A percentile compares a stretch with the other conserved stretches of the same genome.
Evolutionary conservation across 2,113 vertebrate species (phyloP).

Genomic region (Channa maculata): DNA sequence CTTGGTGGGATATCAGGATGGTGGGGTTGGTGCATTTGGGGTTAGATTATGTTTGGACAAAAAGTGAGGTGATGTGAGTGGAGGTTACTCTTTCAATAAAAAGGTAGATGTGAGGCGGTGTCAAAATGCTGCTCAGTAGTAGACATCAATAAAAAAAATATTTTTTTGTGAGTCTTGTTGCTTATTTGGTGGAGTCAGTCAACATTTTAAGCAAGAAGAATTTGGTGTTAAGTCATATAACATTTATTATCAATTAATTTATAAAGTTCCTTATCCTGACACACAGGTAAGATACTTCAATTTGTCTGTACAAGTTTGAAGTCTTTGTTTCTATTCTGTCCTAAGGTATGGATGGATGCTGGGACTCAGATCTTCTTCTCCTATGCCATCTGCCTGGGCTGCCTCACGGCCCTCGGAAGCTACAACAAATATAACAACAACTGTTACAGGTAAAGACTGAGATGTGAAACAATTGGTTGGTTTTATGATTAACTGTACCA

Average conservation of each 20-base stretch:
- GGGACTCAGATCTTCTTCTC: slow-evolving; percentile 99
- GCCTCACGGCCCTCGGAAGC: slow-evolving; percentile 94
- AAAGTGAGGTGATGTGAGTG: not conserved
- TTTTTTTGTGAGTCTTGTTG: not conserved
- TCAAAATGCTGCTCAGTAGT: not conserved
- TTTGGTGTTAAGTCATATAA: not conserved
- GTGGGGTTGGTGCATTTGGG: not conserved
- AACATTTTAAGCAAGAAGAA: too few species aligned
- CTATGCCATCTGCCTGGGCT: slow-evolving; percentile 95
- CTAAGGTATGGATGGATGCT: slow-evolving; percentile 98
- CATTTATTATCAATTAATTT: too few species aligned
- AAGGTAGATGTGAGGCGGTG: not conserved
- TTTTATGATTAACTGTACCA: not conserved
- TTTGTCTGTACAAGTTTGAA: too few species aligned
- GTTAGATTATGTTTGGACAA: not conserved
- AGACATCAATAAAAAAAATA: not conserved
- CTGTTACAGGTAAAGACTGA: slow-evolving; percentile 90
- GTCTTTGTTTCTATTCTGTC: slow-evolving; percentile 15
- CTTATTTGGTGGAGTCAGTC: not conserved
- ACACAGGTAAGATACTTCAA: too few species aligned
- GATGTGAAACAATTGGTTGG: not conserved
- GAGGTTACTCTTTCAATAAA: not conserved
- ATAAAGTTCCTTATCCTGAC: too few species aligned
- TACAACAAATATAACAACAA: slow-evolving; percentile 98
- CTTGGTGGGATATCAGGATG: slow-evolving; percentile 1